Base-by-base conservation (phyloP, 1,140 invertebrate genomes). In the Bombus confusus region DNA sequence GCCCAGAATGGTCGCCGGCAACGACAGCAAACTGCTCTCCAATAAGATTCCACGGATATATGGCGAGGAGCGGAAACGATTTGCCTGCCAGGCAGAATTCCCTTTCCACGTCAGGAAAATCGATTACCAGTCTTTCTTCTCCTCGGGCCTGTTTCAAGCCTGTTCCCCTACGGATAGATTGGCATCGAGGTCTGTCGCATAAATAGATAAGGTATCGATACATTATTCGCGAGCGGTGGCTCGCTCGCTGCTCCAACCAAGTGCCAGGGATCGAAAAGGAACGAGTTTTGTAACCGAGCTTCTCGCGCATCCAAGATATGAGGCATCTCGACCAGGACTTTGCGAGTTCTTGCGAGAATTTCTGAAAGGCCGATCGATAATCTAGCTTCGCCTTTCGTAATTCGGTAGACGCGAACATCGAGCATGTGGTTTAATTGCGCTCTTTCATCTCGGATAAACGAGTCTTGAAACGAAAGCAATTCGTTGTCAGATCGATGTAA, bases 181-280 rank as follows among this genome's bases (percentile, higher is more conserved):
- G 90, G 88, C 89, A 92, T 91, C 91, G 86, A 92, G 91, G 80
- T 90, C 87, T 90, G 91, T 92, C 89, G 89, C 89, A 92, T 93
- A 92, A 93, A 93, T 92, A 90, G 91, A 92, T 90, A 91, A 90
- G 87, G 88, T 89, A 86, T 86, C 91, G 83, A 93, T 92, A 90
- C 91, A 92, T 93, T 93, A 93, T 92, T 92, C 91, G 75, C 68
- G 68, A 85, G 80, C 73, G 75, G 79, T 59, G 85, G 82, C 64
- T 80, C 77, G 73, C 68, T 73, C 64, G 71, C 81, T 77, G 69
- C 28, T 43, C 47, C 47, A 71, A 34, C 64, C 59, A 71, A 85
- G 64, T 39, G 57, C 41, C 52, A 62, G 66, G 39, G 43, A 73
- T 80, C 68, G 87, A 79, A 68, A 80, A 86, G 57, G 87, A 86